phyloP scores from a whole-genome alignment of 2,888 invertebrate genomes.

The Cheilosia pagana region DNA sequence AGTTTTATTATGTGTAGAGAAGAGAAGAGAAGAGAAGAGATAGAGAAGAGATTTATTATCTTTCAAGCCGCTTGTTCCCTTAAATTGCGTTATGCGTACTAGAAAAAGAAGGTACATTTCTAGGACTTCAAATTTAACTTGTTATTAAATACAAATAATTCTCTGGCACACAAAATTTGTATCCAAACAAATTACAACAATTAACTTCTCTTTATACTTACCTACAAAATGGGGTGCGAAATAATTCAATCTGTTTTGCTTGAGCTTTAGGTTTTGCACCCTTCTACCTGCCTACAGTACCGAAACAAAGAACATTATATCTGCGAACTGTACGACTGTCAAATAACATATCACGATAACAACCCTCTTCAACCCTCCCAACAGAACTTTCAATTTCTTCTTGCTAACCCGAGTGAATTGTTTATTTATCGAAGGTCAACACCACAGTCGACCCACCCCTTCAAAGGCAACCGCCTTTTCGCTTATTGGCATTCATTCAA shows the following conservation, averaged over 20 bases:
- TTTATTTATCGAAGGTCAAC: constrained; percentile 66
- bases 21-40: no score
- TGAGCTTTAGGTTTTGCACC: constrained; percentile 61
- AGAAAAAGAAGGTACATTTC: no score
- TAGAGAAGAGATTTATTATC: no score
- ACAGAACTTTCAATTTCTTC: constrained; percentile 50
- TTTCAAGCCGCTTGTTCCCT: no score
- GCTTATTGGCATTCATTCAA: constrained; percentile 72
- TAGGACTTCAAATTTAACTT: no score
- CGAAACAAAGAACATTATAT: constrained; percentile 64
- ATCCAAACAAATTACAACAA: constrained; percentile 23
- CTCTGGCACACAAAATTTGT: not conserved
- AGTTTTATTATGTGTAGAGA: no score
- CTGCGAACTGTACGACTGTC: constrained; percentile 63
- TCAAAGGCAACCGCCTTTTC: constrained; percentile 47
- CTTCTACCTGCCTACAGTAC: constrained; percentile 19
- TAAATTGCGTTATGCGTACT: no score
- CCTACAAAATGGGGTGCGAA: constrained; percentile 45
- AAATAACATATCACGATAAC: constrained; percentile 66
- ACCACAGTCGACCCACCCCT: constrained; percentile 34
- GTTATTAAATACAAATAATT: not conserved
- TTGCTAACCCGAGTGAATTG: constrained; percentile 57
- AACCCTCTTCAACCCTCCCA: constrained; percentile 23
- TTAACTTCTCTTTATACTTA: constrained; percentile 63
- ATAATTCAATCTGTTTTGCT: constrained; percentile 72